phyloP scores from a whole-genome alignment of 2,113 vertebrate species.

The Felis chaus region DNA sequence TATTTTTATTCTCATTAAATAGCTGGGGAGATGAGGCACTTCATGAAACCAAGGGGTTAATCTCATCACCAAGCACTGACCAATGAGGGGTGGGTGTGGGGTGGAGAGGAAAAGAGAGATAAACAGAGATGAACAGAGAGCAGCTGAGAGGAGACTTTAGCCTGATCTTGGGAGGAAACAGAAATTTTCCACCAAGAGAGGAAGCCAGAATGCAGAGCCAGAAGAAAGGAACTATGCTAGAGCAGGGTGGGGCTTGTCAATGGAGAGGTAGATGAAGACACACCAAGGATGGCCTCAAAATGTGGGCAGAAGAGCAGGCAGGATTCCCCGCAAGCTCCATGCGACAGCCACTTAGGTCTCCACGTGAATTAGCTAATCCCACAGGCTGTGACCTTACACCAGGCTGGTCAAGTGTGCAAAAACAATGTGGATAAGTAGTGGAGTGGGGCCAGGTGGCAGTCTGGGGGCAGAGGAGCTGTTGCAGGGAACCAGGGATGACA shows the following conservation, averaged over 20 bases:
- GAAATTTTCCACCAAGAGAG: not conserved
- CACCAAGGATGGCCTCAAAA: not conserved
- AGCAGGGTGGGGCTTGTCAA: accelerated
- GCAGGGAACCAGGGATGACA: not conserved
- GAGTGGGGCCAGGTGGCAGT: not conserved
- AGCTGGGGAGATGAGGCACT: not conserved
- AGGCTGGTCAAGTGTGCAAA: not conserved
- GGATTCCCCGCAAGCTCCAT: not conserved
- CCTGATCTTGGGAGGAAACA: not conserved
- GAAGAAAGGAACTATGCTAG: not conserved
- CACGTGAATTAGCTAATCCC: accelerated
- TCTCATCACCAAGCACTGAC: not conserved
- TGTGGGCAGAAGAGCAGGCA: not conserved
- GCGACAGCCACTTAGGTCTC: not conserved
- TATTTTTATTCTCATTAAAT: not conserved
- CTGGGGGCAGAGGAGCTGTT: not conserved
- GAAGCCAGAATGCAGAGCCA: not conserved
- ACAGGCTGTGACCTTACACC: not conserved
- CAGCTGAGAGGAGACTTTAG: not conserved
- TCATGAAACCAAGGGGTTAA: too few relatives aligned
- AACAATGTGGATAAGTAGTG: not conserved
- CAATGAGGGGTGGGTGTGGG: not conserved
- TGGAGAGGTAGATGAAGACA: not conserved
- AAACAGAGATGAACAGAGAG: not conserved
- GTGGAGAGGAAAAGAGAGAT: not conserved